A percentile compares a stretch with the other conserved stretches of the same genome.
phyloP scores from a whole-genome alignment of 2,113 vertebrate genomes.

The Hyperopisus bebe region DNA sequence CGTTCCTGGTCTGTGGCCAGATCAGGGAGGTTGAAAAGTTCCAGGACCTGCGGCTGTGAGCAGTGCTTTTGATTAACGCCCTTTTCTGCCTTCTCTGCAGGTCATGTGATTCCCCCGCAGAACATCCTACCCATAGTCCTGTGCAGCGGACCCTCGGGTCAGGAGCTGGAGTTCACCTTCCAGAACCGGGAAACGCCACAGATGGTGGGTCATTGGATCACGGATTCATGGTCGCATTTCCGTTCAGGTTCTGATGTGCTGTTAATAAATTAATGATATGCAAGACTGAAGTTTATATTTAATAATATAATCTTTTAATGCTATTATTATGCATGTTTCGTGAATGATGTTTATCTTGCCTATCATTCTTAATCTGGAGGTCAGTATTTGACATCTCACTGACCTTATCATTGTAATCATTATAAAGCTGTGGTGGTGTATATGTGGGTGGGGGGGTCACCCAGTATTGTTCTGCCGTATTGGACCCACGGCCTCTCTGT shows the following conservation, averaged over 20 bases:
- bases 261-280: not conserved
- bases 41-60: not conserved
- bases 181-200: slow-evolving; percentile 72
- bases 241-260: not conserved
- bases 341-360: not conserved
- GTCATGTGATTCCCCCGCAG: slow-evolving; percentile 88
- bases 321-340: not conserved
- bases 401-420: not conserved
- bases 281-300: not conserved
- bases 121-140: slow-evolving; percentile 85
- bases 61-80: not conserved
- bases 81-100: slow-evolving; percentile 47
- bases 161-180: slow-evolving; percentile 87
- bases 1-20: not conserved
- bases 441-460: not conserved
- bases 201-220: slow-evolving; percentile 39
- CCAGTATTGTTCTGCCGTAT: not conserved
- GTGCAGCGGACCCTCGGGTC: slow-evolving; percentile 78
- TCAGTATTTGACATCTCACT: not conserved
- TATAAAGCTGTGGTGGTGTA: not conserved
- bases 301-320: not conserved
- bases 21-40: not conserved
- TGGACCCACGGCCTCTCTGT: not conserved
- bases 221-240: not conserved
- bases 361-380: not conserved